Evolutionary conservation across 35 echinoderm and acorn worm genomes (phyloP), one percentile per base, ranked within the genome.

Genomic region (Amphiura filiformis): DNA sequence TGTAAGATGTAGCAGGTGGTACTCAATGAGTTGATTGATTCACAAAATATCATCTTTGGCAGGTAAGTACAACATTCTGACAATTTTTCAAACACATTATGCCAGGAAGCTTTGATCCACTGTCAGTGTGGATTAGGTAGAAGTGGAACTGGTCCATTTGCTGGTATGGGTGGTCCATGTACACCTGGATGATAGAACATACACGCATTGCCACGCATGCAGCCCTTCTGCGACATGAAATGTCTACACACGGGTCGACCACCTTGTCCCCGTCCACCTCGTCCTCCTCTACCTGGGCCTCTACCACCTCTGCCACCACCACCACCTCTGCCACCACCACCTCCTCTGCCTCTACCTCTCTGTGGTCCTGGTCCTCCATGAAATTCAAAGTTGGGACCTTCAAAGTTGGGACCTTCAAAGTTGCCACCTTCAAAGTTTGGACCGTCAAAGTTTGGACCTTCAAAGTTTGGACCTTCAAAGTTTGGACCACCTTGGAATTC

Each of bases 121-220:
- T n/a, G n/a, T n/a, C 26, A 70, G 7, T 70, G 2, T 70, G 61
- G 61, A 70, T 70, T 70, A 1, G 61, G 61, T n/a, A 70, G 61
- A 13, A 70, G 26, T 11, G 61, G 28, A 70, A n/a, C 11, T 15
- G 61, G 61, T 70, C 61, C 61, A 70, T 70, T 70, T 13, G 64
- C 7, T 61, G 49, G 56, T 77, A 84, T 49, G 31, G 95, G 95
- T 18, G 95, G 95, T 36, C 91, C 84, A 14, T 93, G 91, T 22
- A 88, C 77, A 76, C 91, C 91, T 23, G 95, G 95, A 86, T 97
- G 95, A 37, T 92, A 64, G 41, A 97, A 97, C 44, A 91, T 88
- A 76, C 95, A 97, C 35, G 41, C 17, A 31, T 89, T 84, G 28
- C 88, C 95, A 34, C 89, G 79, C 56, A 85, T 37, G 42, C 95